These are phyloP conservation scores for Ammodytes dubius DNA, from an alignment of 2,113 vertebrate species.

Conservation along the genomic window DNA sequence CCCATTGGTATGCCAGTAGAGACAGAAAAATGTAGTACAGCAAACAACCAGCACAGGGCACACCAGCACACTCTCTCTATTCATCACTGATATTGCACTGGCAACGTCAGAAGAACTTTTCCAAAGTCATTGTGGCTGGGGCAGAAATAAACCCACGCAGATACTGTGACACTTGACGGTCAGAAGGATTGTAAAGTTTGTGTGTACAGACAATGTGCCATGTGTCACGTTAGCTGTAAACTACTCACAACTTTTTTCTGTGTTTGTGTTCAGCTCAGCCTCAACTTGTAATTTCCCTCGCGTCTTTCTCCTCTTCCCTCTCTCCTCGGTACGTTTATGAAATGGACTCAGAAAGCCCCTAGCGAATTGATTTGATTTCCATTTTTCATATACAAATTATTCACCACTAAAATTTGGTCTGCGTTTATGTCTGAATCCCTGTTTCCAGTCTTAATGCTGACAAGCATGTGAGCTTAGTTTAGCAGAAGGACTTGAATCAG, in stretches of 20 bases:
- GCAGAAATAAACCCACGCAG: conserved; percentile 6
- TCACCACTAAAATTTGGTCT: background rate
- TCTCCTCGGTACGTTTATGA: background rate
- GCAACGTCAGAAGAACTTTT: conserved; percentile 21
- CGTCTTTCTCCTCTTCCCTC: background rate
- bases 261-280: too few relatives aligned
- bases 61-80: conserved; percentile 20
- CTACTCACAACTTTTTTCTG: too few relatives aligned
- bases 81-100: conserved; percentile 27
- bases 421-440: background rate
- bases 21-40: conserved; percentile 68
- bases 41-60: conserved; percentile 51
- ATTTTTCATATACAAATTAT: background rate
- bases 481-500: background rate
- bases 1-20: conserved; percentile 61
- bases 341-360: background rate
- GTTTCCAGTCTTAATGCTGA: background rate
- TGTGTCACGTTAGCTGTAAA: too few relatives aligned
- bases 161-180: too few relatives aligned
- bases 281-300: background rate
- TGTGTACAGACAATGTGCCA: too few relatives aligned
- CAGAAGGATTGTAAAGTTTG: too few relatives aligned
- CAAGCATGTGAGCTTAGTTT: background rate
- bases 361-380: background rate
- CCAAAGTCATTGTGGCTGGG: conserved; percentile 30